phyloP scores from a whole-genome alignment of 2,888 invertebrate genomes.

The Rhynchonema sp. region DNA sequence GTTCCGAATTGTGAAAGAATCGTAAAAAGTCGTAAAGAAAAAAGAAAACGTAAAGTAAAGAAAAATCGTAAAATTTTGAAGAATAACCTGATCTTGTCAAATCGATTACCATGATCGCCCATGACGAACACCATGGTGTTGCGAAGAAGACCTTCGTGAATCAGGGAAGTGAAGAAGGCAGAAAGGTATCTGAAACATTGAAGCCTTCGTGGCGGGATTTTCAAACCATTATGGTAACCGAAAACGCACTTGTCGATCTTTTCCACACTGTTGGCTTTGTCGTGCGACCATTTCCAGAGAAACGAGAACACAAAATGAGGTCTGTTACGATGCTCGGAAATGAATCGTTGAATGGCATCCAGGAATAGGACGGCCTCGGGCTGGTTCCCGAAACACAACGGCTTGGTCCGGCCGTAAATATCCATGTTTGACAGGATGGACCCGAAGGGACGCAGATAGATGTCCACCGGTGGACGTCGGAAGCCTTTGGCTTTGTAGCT shows the following conservation, averaged over 20 bases:
- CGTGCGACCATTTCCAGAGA: slow-evolving; percentile 27
- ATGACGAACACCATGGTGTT: slow-evolving; percentile 8
- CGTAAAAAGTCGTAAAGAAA: no score
- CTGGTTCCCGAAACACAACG: slow-evolving; percentile 21
- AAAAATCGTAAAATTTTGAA: no score
- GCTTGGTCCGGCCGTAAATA: slow-evolving; percentile 8
- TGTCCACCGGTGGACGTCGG: slow-evolving; percentile 52
- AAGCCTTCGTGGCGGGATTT: no score
- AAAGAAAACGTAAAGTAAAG: no score
- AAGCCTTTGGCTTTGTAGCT: slow-evolving; percentile 53
- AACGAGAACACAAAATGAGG: slow-evolving; percentile 26
- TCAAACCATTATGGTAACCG: neutral
- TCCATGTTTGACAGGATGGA: slow-evolving; percentile 29
- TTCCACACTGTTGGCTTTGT: slow-evolving; percentile 22
- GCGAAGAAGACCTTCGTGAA: slow-evolving; percentile 8
- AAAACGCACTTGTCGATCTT: slow-evolving; percentile 18
- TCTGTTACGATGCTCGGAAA: slow-evolving; percentile 14
- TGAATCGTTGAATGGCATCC: slow-evolving; percentile 17
- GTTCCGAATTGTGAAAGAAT: no score
- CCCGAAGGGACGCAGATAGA: slow-evolving; percentile 55
- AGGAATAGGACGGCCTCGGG: slow-evolving; percentile 22
- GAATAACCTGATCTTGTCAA: slow-evolving; percentile 9
- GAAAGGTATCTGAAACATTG: neutral
- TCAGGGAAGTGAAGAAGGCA: slow-evolving; percentile 8
- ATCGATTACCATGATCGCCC: slow-evolving; percentile 10